These are phyloP conservation scores for Garra rufa DNA, from an alignment of 2,113 vertebrate genomes.

Conservation along the genomic window DNA sequence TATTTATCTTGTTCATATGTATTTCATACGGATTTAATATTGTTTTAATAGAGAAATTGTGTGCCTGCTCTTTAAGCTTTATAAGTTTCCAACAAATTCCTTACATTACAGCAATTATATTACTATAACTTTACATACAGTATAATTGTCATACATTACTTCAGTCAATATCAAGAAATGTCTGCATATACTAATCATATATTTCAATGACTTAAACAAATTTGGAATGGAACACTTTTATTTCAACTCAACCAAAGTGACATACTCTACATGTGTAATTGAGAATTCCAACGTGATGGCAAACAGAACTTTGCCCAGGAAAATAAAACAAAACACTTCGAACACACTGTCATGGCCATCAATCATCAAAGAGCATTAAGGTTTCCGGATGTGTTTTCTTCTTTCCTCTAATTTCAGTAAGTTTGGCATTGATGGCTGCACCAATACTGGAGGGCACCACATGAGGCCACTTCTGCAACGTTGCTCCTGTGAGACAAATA, in stretches of 20 bases:
- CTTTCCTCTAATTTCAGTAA: slow-evolving; percentile 28
- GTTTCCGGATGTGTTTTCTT: slow-evolving; percentile 11
- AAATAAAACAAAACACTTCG: neutral
- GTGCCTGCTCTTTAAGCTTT: no score
- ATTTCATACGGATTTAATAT: no score
- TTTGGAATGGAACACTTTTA: slow-evolving; percentile 1
- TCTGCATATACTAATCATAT: neutral
- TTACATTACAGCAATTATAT: neutral
- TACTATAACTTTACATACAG: neutral
- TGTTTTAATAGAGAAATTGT: no score
- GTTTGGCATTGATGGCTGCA: slow-evolving; percentile 31
- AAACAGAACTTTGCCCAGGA: neutral
- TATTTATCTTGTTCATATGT: neutral
- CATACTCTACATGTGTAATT: neutral
- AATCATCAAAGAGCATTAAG: slow-evolving; percentile 21
- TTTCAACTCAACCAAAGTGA: neutral
- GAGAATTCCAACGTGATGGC: neutral
- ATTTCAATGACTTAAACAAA: neutral
- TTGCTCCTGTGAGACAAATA: slow-evolving; percentile 14
- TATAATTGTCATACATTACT: slow-evolving; percentile 2
- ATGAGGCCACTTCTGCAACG: slow-evolving; percentile 30
- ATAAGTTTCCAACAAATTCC: no score
- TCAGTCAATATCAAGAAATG: neutral
- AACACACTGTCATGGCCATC: neutral
- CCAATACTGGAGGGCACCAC: slow-evolving; percentile 30